phyloP scores from a whole-genome alignment of 1,140 invertebrate genomes.

The Tetraneura akinire region DNA sequence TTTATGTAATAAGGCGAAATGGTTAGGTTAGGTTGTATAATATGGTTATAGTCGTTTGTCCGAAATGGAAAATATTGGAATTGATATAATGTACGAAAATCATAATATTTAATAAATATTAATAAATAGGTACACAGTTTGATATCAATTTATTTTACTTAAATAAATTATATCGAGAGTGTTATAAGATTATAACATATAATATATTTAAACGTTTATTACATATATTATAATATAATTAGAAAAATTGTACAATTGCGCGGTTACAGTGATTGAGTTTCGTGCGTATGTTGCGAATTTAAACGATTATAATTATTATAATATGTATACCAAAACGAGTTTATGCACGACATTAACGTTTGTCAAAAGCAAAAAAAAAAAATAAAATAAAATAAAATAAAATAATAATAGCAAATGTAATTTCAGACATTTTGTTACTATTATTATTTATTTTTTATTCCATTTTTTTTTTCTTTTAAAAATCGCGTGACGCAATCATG shows the following conservation, averaged over 20 bases:
- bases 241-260: conserved; percentile 1
- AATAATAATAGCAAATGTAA: conserved; percentile 19
- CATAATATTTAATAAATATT: no score
- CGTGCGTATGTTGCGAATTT: background rate
- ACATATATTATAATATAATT: no score
- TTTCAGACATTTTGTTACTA: conserved; percentile 26
- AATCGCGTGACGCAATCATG: conserved; percentile 17
- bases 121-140: no score
- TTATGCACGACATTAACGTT: conserved; percentile 24
- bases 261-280: background rate
- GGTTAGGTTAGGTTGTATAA: no score
- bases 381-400: background rate
- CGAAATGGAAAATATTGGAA: no score
- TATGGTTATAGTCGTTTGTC: no score
- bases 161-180: no score
- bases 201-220: no score
- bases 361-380: background rate
- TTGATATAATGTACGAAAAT: no score
- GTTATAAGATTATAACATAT: no score
- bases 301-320: conserved; percentile 1
- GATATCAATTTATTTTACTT: no score
- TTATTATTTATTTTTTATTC: conserved; percentile 10
- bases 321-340: background rate
- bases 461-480: conserved; percentile 1
- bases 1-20: no score